phyloP scores from a whole-genome alignment of 2,797 vertebrate genomes.

The Rhynchotus rufescens region DNA sequence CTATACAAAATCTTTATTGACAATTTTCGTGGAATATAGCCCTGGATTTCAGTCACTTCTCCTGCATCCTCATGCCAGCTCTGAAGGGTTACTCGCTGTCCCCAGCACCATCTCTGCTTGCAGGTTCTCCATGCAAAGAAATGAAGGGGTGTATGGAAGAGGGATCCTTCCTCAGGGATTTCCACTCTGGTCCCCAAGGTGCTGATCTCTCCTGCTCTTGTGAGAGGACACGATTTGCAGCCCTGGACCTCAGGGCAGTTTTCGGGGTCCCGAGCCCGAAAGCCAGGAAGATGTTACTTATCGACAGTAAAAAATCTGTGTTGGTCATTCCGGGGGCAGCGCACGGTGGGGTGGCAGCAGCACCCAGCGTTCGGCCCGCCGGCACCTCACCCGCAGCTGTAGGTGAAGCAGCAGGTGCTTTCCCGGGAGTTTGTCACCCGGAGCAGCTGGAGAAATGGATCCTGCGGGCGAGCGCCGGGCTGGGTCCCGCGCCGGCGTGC shows the following conservation, averaged over 20 bases:
- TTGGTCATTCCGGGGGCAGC: not conserved
- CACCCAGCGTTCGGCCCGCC: not conserved
- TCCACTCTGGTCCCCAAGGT: not conserved
- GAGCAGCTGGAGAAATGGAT: slow-evolving; percentile 26
- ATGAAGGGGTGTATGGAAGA: accelerated
- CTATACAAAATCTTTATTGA: not conserved
- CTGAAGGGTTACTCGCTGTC: not conserved
- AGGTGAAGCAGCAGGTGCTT: slow-evolving; percentile 57
- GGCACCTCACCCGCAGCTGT: slow-evolving; percentile 24
- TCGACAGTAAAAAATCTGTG: not conserved
- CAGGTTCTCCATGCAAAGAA: not conserved
- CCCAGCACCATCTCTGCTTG: not conserved
- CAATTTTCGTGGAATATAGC: not conserved
- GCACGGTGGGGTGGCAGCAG: not conserved
- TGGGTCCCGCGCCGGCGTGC: accelerated
- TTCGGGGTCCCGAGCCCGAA: accelerated
- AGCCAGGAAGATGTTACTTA: not conserved
- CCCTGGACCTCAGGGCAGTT: not conserved
- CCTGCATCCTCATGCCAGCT: not conserved
- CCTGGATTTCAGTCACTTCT: not conserved
- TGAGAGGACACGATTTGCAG: not conserved
- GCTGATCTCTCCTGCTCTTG: not conserved
- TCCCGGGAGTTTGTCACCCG: not conserved
- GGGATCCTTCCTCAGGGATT: not conserved
- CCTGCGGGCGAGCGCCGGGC: not conserved